Conservation (phyloP, 2,113 vertebrate species). For the Pachypanchax playfairii region DNA sequence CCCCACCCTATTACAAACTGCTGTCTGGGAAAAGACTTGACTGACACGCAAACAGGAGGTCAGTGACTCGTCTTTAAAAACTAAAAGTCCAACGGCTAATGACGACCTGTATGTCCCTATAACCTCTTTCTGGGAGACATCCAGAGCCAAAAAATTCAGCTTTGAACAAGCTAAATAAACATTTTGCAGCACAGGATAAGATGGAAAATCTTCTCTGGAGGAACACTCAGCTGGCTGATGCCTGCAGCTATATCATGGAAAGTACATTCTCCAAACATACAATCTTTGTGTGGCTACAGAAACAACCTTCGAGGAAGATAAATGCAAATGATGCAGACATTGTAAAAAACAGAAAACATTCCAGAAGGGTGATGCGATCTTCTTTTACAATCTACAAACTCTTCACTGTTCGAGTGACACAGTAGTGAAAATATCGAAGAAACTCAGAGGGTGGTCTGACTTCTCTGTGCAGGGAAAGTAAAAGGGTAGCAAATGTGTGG, state of each 20-base stretch:
- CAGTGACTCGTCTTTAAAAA: constrained; percentile 35
- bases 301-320: constrained; percentile 67
- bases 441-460: constrained; percentile 61
- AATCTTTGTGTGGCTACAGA: constrained; percentile 41
- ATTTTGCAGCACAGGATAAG: constrained; percentile 5
- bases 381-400: constrained; percentile 45
- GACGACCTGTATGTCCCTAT: constrained; percentile 20
- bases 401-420: constrained; percentile 45
- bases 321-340: constrained; percentile 68
- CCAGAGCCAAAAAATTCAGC: constrained; percentile 10
- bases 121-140: constrained; percentile 6
- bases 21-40: constrained; percentile 34
- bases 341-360: constrained; percentile 69
- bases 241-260: constrained; percentile 46
- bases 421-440: constrained; percentile 52
- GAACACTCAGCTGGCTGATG: constrained; percentile 48
- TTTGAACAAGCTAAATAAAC: not conserved
- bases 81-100: not conserved
- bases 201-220: constrained; percentile 21
- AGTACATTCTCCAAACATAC: constrained; percentile 48
- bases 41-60: constrained; percentile 21
- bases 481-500: no score
- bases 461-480: constrained; percentile 2
- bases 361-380: constrained; percentile 68
- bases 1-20: constrained; percentile 20